phyloP scores from a whole-genome alignment of 2,113 vertebrate species.

The Scomber japonicus region DNA sequence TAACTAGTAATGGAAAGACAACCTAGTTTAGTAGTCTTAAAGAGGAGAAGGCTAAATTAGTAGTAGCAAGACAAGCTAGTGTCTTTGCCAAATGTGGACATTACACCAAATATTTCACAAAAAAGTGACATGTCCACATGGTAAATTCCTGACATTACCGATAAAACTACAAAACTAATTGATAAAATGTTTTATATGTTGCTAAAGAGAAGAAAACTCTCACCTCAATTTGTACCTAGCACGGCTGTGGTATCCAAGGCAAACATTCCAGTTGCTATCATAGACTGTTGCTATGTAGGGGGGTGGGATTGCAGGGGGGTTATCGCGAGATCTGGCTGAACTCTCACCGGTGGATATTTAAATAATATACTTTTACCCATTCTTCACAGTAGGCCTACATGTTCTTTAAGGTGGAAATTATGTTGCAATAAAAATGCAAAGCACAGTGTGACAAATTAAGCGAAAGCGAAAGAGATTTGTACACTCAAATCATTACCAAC shows the following conservation, averaged over 20 bases:
- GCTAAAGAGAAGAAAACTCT: constrained; percentile 6
- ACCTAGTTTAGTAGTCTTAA: not conserved
- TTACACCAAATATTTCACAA: not conserved
- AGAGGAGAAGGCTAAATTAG: not conserved
- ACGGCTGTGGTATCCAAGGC: constrained; percentile 54
- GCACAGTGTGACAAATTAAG: too few species aligned
- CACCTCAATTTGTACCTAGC: constrained; percentile 33
- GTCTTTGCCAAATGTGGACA: too few species aligned
- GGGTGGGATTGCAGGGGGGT: constrained; percentile 1
- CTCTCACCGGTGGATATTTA: too few species aligned
- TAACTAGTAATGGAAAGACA: not conserved
- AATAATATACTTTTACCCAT: too few species aligned
- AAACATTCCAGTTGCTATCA: constrained; percentile 75
- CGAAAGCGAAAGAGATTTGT: too few species aligned
- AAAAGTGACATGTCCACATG: not conserved
- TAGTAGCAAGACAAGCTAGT: not conserved
- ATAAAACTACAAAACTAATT: not conserved
- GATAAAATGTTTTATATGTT: not conserved
- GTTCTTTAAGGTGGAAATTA: too few species aligned
- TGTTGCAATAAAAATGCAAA: too few species aligned
- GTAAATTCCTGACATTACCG: not conserved
- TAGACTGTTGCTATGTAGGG: constrained; percentile 50
- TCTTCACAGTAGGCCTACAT: too few species aligned
- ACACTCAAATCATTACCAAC: not conserved
- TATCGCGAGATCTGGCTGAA: constrained; percentile 66